A percentile compares a stretch with the other conserved stretches of the same genome.
phyloP scores from a whole-genome alignment of 92 coral and sea anemone genomes.

The Paramuricea clavata region DNA sequence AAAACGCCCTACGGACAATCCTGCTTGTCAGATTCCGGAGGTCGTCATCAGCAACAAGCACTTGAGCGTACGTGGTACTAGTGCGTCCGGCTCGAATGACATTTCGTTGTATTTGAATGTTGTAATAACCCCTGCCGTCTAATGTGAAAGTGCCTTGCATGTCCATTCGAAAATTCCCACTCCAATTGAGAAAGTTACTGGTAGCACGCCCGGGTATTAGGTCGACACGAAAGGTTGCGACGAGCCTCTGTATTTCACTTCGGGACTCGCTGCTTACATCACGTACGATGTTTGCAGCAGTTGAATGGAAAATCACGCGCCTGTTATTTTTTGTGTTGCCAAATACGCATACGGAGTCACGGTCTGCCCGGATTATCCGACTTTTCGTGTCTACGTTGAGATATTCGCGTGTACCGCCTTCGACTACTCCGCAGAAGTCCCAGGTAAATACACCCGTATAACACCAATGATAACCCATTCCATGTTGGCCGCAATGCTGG shows the following conservation, averaged over 20 bases:
- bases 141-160: no score
- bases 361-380: no score
- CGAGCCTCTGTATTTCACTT: no score
- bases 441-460: not conserved
- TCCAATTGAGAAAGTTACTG: no score
- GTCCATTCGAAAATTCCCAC: no score
- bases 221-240: no score
- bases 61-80: not conserved
- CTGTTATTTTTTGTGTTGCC: not conserved
- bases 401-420: not conserved
- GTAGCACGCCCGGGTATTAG: no score
- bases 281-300: not conserved
- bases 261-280: no score
- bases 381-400: not conserved
- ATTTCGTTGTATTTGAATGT: not conserved
- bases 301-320: not conserved
- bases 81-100: not conserved
- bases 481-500: slow-evolving; percentile 24
- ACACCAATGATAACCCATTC: slow-evolving; percentile 7
- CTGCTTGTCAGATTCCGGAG: not conserved
- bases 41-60: not conserved
- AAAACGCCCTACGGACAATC: not conserved
- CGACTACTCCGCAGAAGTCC: slow-evolving; percentile 24
- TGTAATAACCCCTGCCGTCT: not conserved
- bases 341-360: not conserved